Percentiles rank a stretch among this genome's conserved stretches.
phyloP scores from a whole-genome alignment of 2,797 vertebrate species.

The Anniella stebbinsi region DNA sequence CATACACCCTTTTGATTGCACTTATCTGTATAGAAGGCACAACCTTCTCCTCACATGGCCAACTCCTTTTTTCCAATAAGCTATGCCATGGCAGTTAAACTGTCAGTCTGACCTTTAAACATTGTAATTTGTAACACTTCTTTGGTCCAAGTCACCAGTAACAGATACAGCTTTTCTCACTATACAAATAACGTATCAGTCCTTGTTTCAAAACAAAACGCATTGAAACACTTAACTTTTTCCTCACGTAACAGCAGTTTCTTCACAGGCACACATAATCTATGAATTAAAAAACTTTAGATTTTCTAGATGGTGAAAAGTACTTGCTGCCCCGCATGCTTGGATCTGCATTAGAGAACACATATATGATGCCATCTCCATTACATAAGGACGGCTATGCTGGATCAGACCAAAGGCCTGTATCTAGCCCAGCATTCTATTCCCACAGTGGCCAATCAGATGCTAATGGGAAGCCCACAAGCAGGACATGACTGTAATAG shows the following conservation, averaged over 20 bases:
- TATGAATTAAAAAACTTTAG: neutral
- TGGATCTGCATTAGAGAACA: neutral
- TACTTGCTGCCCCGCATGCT: neutral
- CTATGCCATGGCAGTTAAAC: neutral
- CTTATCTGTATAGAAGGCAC: neutral
- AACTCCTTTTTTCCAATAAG: neutral
- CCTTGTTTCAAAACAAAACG: neutral
- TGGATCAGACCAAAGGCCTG: too few species aligned
- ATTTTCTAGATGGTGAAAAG: neutral
- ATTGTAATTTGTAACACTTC: neutral
- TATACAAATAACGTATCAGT: neutral
- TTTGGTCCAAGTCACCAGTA: neutral
- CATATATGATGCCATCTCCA: too few species aligned
- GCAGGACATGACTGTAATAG: too few species aligned
- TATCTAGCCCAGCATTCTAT: too few species aligned
- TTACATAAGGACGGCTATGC: too few species aligned
- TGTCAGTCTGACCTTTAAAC: neutral
- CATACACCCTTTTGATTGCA: too few species aligned
- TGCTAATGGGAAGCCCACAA: too few species aligned
- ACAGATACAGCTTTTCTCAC: neutral
- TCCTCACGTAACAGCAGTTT: neutral
- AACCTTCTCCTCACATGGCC: too few species aligned
- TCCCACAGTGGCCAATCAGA: too few species aligned
- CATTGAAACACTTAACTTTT: neutral
- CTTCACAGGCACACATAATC: neutral